phyloP scores from a whole-genome alignment of 1,140 invertebrate species.

The Atta colombica region DNA sequence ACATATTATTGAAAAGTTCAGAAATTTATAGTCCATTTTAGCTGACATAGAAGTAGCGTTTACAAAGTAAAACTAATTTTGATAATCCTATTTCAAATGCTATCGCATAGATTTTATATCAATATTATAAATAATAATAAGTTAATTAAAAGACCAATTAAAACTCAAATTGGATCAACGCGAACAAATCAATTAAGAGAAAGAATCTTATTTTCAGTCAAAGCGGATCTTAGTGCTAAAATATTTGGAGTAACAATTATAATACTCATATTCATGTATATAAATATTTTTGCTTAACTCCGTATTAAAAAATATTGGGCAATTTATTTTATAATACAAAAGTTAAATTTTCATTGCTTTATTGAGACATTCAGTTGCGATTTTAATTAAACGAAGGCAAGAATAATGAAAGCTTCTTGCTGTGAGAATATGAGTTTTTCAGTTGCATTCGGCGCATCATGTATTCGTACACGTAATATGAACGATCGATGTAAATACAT shows the following conservation, averaged over 20 bases:
- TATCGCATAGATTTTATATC: neutral
- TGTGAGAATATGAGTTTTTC: slow-evolving; percentile 35
- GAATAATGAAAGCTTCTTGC: neutral
- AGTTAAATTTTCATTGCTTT: neutral
- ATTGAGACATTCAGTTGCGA: too few species aligned
- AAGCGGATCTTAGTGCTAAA: too few species aligned
- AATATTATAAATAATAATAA: too few species aligned
- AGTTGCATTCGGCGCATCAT: too few species aligned
- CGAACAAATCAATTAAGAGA: too few species aligned
- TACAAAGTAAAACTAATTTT: neutral
- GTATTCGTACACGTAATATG: neutral
- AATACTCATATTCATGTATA: too few species aligned
- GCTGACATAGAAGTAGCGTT: neutral
- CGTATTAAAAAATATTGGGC: neutral
- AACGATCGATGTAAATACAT: slow-evolving; percentile 1
- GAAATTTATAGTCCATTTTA: neutral
- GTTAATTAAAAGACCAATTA: too few species aligned
- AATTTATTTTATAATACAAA: neutral
- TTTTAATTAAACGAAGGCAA: neutral
- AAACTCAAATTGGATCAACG: too few species aligned
- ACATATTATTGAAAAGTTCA: neutral
- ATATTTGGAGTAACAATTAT: too few species aligned
- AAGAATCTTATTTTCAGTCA: too few species aligned
- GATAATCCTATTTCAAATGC: neutral
- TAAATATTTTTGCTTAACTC: neutral